Evolutionary conservation across 2,888 invertebrate genomes (phyloP), one percentile per base, ranked within the genome.

Genomic region (Anthophora plumipes): DNA sequence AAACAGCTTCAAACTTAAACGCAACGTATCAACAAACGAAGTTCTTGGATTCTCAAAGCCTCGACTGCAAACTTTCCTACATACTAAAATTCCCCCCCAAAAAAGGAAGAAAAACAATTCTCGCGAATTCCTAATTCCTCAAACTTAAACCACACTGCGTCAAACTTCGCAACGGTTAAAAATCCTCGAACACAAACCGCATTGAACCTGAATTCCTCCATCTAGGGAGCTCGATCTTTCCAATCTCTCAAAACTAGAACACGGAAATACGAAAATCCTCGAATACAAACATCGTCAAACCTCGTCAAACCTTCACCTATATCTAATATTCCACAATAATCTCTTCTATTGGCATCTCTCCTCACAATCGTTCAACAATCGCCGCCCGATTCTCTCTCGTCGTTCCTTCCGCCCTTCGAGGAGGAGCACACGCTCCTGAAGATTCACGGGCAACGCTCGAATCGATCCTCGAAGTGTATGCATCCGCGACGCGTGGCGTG

Each of bases 371-470:
- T 50, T 37, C 17, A 37, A 54, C 17, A 12, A 12, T 22, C 43
- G 17, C 8, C 41, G n/a, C 22, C n/a, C 39, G 0, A 12, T 22
- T 14, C 60, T 4, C 14, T 37, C 20, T 54, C 54, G 31, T 14
- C 8, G 11, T 12, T 6, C 4, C 41, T 9, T 43, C 8, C 11
- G 5, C 4, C 41, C 41, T 22, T 5, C 9, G 5, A 22, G 9
- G 11, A 52, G 52, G 22, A 22, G n/a, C 6, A 6, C 31, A 25
- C 1, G 46, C 46, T 46, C 31, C 20, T 11, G 57, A 31, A 52
- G 66, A 79, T 79, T 71, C 79, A 77, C 48, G 78, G 78, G 64
- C 78, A 79, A 77, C 39, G 39, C 54, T 75, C 72, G 72, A 70
- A 82, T 82, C 71, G 82, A 82, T 84, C 70, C 39, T 39, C 43